Conservation (phyloP, 2,888 invertebrate species). For the Microplitis manilae region DNA sequence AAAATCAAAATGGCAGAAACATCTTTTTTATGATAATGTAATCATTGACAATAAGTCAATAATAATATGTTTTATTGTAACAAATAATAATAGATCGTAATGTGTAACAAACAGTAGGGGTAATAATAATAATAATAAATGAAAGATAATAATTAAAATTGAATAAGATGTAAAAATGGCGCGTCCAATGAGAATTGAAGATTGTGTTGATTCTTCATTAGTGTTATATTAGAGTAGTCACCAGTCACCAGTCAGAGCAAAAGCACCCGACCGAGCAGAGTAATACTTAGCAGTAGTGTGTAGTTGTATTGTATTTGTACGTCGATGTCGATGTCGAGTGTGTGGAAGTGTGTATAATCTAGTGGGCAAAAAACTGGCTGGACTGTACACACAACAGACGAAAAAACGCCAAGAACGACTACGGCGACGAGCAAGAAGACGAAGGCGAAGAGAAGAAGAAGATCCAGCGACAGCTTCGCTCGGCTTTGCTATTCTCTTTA, state of each 20-base stretch:
- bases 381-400: constrained; percentile 6
- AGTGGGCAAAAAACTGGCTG: constrained; percentile 11
- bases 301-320: not conserved
- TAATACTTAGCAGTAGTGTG: not conserved
- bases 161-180: constrained; percentile 38
- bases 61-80: not conserved
- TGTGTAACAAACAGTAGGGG: not conserved
- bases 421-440: not conserved
- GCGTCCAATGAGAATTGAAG: constrained; percentile 31
- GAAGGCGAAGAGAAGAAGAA: no score
- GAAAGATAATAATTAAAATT: constrained; percentile 20
- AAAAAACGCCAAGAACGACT: constrained; percentile 16
- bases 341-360: constrained; percentile 1
- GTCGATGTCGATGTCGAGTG: not conserved
- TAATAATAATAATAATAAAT: not conserved
- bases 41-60: constrained; percentile 6
- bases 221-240: constrained; percentile 28
- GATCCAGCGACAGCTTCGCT: constrained; percentile 1
- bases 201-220: not conserved
- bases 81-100: not conserved
- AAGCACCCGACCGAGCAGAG: not conserved
- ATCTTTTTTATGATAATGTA: constrained; percentile 1
- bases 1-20: constrained; percentile 24
- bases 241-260: constrained; percentile 21
- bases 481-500: not conserved